A percentile compares a stretch with the other conserved stretches of the same genome.
Conservation (phyloP, 35 echinoderm and acorn worm species). For the Heliocidaris tuberculata region DNA sequence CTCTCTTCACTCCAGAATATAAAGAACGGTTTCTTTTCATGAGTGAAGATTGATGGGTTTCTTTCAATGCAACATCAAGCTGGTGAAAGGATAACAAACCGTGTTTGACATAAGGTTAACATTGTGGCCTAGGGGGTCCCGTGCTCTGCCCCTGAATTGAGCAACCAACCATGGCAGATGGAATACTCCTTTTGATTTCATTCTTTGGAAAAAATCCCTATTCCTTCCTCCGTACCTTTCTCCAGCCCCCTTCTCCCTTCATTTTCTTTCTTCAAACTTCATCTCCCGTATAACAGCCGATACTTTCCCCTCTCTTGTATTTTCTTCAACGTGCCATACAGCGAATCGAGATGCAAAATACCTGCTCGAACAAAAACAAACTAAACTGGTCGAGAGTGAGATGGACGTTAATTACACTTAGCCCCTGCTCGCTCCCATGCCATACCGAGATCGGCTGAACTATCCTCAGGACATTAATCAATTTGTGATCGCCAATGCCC, state of each 20-base stretch:
- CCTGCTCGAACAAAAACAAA: not conserved
- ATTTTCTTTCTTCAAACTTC: not conserved
- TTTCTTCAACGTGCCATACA: not conserved
- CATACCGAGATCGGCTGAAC: not conserved
- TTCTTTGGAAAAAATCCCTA: not conserved
- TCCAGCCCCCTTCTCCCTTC: not conserved
- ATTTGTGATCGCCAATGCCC: not conserved
- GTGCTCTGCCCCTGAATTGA: constrained; percentile 14
- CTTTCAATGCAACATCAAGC: constrained; percentile 78
- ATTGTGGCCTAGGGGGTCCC: constrained; percentile 60
- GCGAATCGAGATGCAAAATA: constrained; percentile 13
- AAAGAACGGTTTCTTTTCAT: not conserved
- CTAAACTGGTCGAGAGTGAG: not conserved
- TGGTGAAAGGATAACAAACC: constrained; percentile 77
- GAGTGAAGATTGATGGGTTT: constrained; percentile 70
- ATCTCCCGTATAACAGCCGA: not conserved
- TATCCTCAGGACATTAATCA: not conserved
- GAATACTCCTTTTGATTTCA: constrained; percentile 38
- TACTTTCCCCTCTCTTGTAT: not conserved
- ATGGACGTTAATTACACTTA: constrained; percentile 27
- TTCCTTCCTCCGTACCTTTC: constrained; percentile 13
- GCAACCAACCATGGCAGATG: constrained; percentile 65
- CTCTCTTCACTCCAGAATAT: not conserved
- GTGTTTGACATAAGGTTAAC: constrained; percentile 86
- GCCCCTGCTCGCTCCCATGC: not conserved